Evolutionary conservation across 2,113 vertebrate genomes (phyloP).

Genomic region (Bostrychus sinensis): DNA sequence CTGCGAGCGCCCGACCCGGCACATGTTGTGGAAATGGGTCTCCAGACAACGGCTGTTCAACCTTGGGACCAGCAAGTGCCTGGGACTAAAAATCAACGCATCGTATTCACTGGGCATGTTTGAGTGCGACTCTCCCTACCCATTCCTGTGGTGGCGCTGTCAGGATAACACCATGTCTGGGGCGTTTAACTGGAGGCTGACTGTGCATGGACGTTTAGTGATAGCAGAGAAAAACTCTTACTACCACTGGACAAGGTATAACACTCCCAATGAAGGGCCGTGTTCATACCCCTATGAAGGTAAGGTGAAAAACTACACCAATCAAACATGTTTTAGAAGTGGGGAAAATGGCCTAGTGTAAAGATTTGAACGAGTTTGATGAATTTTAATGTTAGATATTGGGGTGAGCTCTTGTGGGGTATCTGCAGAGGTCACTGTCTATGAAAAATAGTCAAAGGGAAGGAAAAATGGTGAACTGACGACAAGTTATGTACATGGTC

Average conservation of each 20-base stretch:
- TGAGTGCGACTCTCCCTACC: constrained; percentile 80
- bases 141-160: constrained; percentile 86
- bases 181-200: constrained; percentile 79
- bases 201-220: constrained; percentile 73
- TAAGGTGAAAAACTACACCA: constrained; percentile 55
- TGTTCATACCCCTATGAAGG: constrained; percentile 89
- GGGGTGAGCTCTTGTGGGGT: too few species aligned
- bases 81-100: constrained; percentile 83
- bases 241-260: constrained; percentile 83
- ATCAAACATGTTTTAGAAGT: neutral
- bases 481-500: too few species aligned
- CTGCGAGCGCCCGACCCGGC: constrained; percentile 78
- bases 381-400: too few species aligned
- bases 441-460: too few species aligned
- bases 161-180: constrained; percentile 77
- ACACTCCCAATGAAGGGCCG: constrained; percentile 80
- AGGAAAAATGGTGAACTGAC: too few species aligned
- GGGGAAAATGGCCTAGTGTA: too few species aligned
- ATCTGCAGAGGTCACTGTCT: too few species aligned
- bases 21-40: constrained; percentile 96
- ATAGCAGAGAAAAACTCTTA: constrained; percentile 77
- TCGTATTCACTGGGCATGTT: constrained; percentile 80
- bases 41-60: constrained; percentile 89
- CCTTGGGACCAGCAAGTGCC: constrained; percentile 82
- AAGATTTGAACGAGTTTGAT: too few species aligned